Conservation (phyloP, 2,888 invertebrate genomes). For the Mythimna loreyi region DNA sequence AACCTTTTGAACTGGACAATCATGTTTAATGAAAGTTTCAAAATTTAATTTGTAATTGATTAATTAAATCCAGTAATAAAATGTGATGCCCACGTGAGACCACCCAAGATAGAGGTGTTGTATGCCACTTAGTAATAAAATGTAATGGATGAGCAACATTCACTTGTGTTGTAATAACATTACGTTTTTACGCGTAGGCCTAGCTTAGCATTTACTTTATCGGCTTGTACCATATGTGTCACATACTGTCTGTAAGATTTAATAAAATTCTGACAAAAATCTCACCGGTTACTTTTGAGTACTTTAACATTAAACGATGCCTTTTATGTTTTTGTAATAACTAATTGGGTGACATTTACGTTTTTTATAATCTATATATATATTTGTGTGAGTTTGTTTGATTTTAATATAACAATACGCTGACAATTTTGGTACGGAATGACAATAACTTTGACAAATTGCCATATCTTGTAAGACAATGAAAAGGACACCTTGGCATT, state of each 20-base stretch:
- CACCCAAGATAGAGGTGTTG: constrained; percentile 31
- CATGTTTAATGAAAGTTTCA: neutral
- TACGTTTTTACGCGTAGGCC: constrained; percentile 23
- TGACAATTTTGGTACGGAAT: constrained; percentile 4
- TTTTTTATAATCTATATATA: neutral
- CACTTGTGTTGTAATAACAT: constrained; percentile 43
- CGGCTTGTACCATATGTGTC: neutral
- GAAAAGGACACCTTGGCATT: neutral
- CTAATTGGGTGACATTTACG: neutral
- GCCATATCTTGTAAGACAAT: neutral
- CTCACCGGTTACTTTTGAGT: neutral
- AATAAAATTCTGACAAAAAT: neutral
- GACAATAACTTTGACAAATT: constrained; percentile 15
- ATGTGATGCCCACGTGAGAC: neutral
- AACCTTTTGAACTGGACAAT: neutral
- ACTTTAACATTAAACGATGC: neutral
- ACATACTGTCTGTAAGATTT: neutral
- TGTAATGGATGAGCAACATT: constrained; percentile 34
- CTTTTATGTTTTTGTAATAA: neutral
- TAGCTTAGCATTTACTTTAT: constrained; percentile 2
- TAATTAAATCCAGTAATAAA: constrained; percentile 13
- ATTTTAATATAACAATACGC: neutral
- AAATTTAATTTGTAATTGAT: constrained; percentile 9
- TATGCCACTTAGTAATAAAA: constrained; percentile 29
- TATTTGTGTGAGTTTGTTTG: neutral